Conservation (phyloP, 2,888 invertebrate species). For the Cryptophagus acutangulus region DNA sequence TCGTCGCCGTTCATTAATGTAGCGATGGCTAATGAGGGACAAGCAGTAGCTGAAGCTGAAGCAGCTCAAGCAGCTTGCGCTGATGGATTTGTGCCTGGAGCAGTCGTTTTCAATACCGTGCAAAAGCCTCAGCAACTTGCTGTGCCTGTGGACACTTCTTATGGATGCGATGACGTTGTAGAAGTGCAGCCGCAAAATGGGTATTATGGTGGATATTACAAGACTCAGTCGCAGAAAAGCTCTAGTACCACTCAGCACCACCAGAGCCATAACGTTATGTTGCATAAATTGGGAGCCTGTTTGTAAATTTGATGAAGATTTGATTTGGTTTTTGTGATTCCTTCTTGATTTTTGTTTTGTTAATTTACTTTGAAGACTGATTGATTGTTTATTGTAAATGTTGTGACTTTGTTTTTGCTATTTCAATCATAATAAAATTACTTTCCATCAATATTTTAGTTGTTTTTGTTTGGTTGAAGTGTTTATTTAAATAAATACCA, state of each 20-base stretch:
- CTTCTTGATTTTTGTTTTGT: too few species aligned
- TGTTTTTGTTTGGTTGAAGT: too few species aligned
- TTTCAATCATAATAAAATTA: too few species aligned
- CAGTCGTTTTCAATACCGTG: slow-evolving; percentile 29
- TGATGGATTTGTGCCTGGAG: slow-evolving; percentile 34
- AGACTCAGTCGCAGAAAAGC: not conserved
- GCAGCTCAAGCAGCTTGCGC: slow-evolving; percentile 17
- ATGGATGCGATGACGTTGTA: slow-evolving; percentile 11
- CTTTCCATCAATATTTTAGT: too few species aligned
- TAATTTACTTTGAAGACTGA: too few species aligned
- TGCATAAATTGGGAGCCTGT: slow-evolving; percentile 21
- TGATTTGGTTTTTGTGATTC: not conserved
- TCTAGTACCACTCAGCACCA: not conserved
- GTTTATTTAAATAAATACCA: too few species aligned
- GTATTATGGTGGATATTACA: slow-evolving; percentile 1
- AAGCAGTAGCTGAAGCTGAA: slow-evolving; percentile 7
- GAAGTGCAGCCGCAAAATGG: slow-evolving; percentile 8
- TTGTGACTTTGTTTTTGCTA: too few species aligned
- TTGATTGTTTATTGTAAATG: too few species aligned
- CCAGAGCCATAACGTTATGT: slow-evolving; percentile 10
- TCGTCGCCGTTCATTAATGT: slow-evolving; percentile 3
- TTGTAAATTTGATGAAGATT: slow-evolving; percentile 7
- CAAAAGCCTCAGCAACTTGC: slow-evolving; percentile 23
- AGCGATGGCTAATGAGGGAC: not conserved
- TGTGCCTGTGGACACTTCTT: too few species aligned